Evolutionary conservation across 2,113 vertebrate species (phyloP).

Genomic region (Aegithalos caudatus): DNA sequence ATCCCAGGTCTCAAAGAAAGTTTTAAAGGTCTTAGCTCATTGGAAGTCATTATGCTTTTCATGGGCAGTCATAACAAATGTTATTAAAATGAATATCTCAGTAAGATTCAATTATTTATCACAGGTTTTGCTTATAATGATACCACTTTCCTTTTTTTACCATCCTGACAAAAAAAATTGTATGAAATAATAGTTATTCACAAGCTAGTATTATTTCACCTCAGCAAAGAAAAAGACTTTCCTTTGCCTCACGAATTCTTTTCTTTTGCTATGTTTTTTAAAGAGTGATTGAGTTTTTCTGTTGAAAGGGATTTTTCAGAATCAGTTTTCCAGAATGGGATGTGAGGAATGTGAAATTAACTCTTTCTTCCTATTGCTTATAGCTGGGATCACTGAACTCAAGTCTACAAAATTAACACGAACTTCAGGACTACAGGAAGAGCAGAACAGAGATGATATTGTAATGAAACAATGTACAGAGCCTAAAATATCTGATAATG

Average conservation of each 20-base stretch:
- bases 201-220: not conserved
- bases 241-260: not conserved
- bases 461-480: not conserved
- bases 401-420: not conserved
- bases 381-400: not conserved
- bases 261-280: not conserved
- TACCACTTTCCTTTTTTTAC: conserved; percentile 36
- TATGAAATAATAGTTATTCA: conserved; percentile 38
- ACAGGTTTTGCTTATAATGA: conserved; percentile 56
- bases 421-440: not conserved
- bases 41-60: conserved; percentile 53
- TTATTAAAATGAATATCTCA: conserved; percentile 58
- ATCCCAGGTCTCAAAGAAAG: not conserved
- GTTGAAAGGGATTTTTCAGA: not conserved
- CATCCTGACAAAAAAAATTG: conserved; percentile 27
- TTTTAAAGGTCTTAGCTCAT: conserved; percentile 28
- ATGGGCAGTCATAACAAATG: conserved; percentile 47
- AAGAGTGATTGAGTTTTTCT: not conserved
- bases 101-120: conserved; percentile 64
- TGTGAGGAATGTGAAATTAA: not conserved
- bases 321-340: not conserved
- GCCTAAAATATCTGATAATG: not conserved
- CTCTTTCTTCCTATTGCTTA: not conserved
- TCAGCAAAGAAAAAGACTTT: not conserved
- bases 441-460: not conserved